Percentiles rank a stretch among this genome's conserved stretches.
Evolutionary conservation across 2,888 invertebrate species (phyloP).

Genomic region (Gortyna flavago): DNA sequence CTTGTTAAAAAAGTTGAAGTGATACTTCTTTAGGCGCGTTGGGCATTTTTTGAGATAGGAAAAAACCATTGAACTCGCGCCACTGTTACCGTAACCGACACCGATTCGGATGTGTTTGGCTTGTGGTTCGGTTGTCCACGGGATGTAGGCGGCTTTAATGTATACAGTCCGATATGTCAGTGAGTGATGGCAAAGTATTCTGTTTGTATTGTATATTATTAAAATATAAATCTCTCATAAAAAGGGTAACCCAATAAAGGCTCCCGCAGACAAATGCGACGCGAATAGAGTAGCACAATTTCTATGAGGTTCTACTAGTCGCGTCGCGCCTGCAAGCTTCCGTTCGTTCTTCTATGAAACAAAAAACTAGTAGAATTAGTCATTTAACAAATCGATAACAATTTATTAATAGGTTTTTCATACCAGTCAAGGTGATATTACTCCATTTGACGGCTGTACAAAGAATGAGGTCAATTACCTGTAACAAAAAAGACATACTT

Average conservation of each 20-base stretch:
- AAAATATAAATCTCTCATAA: background rate
- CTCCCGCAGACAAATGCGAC: no score
- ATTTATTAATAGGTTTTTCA: conserved; percentile 52
- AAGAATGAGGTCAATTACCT: conserved; percentile 81
- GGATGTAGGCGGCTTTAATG: no score
- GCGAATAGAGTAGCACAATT: background rate
- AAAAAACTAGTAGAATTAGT: conserved; percentile 9
- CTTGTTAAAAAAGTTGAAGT: no score
- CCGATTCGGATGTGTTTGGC: no score
- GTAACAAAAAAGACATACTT: conserved; percentile 74
- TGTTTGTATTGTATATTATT: no score
- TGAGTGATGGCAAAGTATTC: no score
- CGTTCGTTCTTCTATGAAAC: background rate
- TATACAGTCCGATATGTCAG: no score
- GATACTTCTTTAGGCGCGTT: no score
- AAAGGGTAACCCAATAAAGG: background rate
- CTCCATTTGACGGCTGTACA: conserved; percentile 52
- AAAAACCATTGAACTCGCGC: no score
- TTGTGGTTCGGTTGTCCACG: no score
- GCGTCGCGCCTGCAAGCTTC: background rate
- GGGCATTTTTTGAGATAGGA: no score
- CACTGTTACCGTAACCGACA: no score
- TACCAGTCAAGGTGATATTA: conserved; percentile 60
- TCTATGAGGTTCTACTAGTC: background rate
- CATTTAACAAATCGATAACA: conserved; percentile 39